phyloP scores from a whole-genome alignment of 30 jellyfish, hydroid and myxozoan species.

The Turritopsis rubra region DNA sequence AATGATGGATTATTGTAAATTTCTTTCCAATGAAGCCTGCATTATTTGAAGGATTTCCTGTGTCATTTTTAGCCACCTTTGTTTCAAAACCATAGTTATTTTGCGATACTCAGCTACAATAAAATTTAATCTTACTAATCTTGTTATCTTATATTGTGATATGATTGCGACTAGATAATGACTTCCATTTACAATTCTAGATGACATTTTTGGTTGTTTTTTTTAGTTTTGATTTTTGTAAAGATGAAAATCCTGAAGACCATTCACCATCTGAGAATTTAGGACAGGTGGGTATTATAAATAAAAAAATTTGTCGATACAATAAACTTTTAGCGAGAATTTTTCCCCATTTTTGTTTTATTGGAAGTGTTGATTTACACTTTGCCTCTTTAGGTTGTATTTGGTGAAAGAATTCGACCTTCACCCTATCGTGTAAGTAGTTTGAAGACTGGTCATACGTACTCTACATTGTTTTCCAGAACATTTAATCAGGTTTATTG shows the following conservation, averaged over 20 bases:
- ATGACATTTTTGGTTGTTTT: neutral
- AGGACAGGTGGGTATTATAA: slow-evolving; percentile 53
- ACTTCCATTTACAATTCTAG: neutral
- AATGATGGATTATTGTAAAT: too few species aligned
- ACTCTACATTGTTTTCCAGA: too few species aligned
- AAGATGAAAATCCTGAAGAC: slow-evolving; percentile 15
- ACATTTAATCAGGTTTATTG: neutral
- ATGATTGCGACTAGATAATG: neutral
- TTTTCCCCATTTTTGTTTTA: too few species aligned
- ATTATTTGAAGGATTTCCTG: too few species aligned
- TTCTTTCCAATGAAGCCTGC: too few species aligned
- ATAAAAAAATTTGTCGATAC: neutral
- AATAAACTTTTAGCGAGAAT: too few species aligned
- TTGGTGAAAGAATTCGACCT: slow-evolving; percentile 89
- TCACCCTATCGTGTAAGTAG: slow-evolving; percentile 58
- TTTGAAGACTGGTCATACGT: neutral
- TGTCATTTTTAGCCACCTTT: too few species aligned
- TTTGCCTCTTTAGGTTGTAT: slow-evolving; percentile 49
- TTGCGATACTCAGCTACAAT: too few species aligned
- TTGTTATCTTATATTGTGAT: neutral
- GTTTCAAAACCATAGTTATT: too few species aligned
- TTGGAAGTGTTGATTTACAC: neutral
- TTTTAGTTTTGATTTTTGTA: slow-evolving; percentile 74
- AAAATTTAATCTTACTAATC: too few species aligned
- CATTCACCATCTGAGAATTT: slow-evolving; percentile 81